A percentile compares a stretch with the other conserved stretches of the same genome.
These are phyloP conservation scores for Podarcis siculus DNA, from an alignment of 2,797 vertebrate species.

Conservation along the genomic window DNA sequence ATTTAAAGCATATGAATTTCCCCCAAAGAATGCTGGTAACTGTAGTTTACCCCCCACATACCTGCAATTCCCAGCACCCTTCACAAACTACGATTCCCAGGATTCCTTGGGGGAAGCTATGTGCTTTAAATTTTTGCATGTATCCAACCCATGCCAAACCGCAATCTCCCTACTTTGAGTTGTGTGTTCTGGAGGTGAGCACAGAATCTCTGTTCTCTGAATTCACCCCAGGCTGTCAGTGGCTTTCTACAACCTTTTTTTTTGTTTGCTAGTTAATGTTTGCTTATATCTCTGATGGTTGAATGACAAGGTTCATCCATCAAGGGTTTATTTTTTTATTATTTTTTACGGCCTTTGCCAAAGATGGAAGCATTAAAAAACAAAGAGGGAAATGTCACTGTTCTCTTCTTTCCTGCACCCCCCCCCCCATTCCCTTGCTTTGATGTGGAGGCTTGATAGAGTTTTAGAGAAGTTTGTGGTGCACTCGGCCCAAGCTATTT, in stretches of 20 bases:
- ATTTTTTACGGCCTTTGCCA: background rate
- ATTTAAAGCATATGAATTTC: no score
- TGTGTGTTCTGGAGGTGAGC: background rate
- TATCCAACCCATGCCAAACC: background rate
- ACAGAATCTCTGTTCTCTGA: background rate
- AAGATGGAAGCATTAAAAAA: background rate
- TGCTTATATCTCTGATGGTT: background rate
- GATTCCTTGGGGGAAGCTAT: no score
- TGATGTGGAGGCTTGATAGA: background rate
- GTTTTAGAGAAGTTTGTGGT: background rate
- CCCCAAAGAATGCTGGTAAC: no score
- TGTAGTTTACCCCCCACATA: no score
- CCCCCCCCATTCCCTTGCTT: no score
- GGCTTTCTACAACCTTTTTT: background rate
- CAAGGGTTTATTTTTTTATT: background rate
- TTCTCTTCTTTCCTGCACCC: background rate
- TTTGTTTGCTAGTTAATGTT: background rate
- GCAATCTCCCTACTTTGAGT: background rate
- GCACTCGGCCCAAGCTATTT: background rate
- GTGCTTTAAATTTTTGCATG: no score
- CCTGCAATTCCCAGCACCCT: no score
- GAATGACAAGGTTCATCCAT: background rate
- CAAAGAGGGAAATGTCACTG: background rate
- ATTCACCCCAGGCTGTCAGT: background rate
- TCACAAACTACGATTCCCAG: no score